These are phyloP conservation scores for Metopia argyrocephala DNA, from an alignment of 2,888 invertebrate species.

Conservation along the genomic window DNA sequence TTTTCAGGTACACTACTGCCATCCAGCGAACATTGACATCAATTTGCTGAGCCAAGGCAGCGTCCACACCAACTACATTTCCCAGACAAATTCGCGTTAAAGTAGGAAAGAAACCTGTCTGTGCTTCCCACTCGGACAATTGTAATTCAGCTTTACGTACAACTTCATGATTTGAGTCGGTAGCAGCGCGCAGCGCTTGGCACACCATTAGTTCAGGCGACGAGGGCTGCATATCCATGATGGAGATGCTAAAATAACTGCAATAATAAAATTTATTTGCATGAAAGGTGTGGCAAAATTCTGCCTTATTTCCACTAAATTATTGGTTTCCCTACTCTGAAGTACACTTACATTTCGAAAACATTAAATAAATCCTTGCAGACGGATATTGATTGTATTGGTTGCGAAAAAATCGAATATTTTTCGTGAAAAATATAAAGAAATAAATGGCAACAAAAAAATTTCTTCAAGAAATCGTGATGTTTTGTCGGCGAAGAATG, in stretches of 20 bases:
- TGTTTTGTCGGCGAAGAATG: constrained; percentile 52
- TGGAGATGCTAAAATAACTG: constrained; percentile 60
- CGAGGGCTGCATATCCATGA: constrained; percentile 62
- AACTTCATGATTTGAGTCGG: constrained; percentile 89
- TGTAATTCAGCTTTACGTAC: constrained; percentile 93
- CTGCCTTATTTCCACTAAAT: not conserved
- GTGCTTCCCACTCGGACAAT: constrained; percentile 92
- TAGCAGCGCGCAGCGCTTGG: constrained; percentile 86
- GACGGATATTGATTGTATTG: constrained; percentile 42
- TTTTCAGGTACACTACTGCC: constrained; percentile 95
- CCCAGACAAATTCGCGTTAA: constrained; percentile 82
- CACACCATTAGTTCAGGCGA: constrained; percentile 77
- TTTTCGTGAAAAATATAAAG: constrained; percentile 50
- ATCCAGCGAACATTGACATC: constrained; percentile 93
- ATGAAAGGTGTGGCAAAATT: constrained; percentile 52
- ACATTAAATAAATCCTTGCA: constrained; percentile 50
- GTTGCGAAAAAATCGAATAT: constrained; percentile 54
- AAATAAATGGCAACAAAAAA: constrained; percentile 53
- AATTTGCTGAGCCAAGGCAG: constrained; percentile 63
- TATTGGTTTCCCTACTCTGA: not conserved
- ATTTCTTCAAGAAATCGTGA: constrained; percentile 38
- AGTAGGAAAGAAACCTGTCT: constrained; percentile 92
- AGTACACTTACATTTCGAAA: constrained; percentile 47
- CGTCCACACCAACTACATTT: constrained; percentile 31
- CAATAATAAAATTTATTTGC: constrained; percentile 30